Conservation (phyloP, 2,888 invertebrate species). For the Pogonocherus hispidulus region DNA sequence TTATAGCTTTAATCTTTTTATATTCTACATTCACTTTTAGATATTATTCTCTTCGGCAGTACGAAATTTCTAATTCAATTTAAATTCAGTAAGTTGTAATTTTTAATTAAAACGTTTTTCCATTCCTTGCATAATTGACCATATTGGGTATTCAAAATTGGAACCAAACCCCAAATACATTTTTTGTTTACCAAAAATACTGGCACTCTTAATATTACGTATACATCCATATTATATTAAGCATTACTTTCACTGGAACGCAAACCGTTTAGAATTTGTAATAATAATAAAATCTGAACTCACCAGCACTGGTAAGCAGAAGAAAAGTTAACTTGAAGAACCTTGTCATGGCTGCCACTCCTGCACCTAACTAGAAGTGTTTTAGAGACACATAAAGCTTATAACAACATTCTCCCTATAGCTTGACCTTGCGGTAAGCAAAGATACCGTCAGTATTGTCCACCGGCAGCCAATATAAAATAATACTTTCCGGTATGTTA, state of each 20-base stretch:
- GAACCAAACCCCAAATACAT: not conserved
- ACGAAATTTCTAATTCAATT: no score
- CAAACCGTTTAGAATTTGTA: conserved; percentile 6
- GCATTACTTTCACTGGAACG: conserved; percentile 18
- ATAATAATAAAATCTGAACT: conserved; percentile 11
- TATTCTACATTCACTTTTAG: not conserved
- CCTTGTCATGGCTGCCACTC: conserved; percentile 38
- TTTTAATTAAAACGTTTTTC: not conserved
- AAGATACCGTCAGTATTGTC: not conserved
- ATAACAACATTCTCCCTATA: conserved; percentile 33
- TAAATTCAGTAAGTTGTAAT: not conserved
- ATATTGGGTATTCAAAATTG: conserved; percentile 1
- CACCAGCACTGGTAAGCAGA: conserved; percentile 36
- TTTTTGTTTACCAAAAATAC: not conserved
- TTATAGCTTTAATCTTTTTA: no score
- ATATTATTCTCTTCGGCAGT: not conserved
- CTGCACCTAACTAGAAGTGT: conserved; percentile 37
- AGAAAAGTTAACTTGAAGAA: conserved; percentile 38
- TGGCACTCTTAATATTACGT: conserved; percentile 7
- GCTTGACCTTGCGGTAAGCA: conserved; percentile 18
- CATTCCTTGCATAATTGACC: not conserved
- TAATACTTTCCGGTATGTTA: conserved; percentile 8
- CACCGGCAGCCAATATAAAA: conserved; percentile 2
- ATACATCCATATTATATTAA: not conserved
- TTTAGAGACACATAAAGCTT: conserved; percentile 39